These are phyloP conservation scores for Agonopterix arenella DNA, from an alignment of 2,888 invertebrate species.

Conservation along the genomic window DNA sequence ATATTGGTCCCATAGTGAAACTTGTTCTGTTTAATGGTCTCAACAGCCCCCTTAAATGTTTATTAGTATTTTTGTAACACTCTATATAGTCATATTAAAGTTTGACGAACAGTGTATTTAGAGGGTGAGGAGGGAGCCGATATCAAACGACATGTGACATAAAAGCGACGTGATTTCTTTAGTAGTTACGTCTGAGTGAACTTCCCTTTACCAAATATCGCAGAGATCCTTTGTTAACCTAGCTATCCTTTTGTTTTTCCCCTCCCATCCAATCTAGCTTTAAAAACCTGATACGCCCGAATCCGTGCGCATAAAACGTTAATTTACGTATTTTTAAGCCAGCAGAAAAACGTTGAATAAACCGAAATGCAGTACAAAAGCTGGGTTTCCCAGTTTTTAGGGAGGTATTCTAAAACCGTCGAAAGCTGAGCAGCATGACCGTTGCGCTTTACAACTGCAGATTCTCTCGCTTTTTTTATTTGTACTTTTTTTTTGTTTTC, in stretches of 20 bases:
- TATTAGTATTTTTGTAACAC: too few relatives aligned
- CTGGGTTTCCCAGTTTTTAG: slow-evolving; percentile 10
- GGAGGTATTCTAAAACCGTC: slow-evolving; percentile 16
- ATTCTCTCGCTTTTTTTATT: slow-evolving; percentile 6
- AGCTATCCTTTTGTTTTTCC: neutral
- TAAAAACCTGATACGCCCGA: neutral
- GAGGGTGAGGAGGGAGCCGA: too few relatives aligned
- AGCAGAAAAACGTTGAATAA: slow-evolving; percentile 8
- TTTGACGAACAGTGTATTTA: too few relatives aligned
- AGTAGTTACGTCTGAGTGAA: too few relatives aligned
- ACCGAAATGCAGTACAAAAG: slow-evolving; percentile 9
- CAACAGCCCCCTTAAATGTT: too few relatives aligned
- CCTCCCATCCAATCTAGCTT: too few relatives aligned
- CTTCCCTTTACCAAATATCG: too few relatives aligned
- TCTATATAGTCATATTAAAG: too few relatives aligned
- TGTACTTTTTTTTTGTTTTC: slow-evolving; percentile 13
- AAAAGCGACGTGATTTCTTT: too few relatives aligned
- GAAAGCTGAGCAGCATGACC: slow-evolving; percentile 14
- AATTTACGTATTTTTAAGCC: slow-evolving; percentile 9
- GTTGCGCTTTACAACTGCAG: slow-evolving; percentile 14
- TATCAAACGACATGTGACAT: too few relatives aligned
- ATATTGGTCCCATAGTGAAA: too few relatives aligned
- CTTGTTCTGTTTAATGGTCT: too few relatives aligned
- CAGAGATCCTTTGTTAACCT: neutral
- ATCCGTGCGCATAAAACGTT: neutral